Conservation (phyloP, 2,888 invertebrate genomes). For the Eupithecia abbreviata region DNA sequence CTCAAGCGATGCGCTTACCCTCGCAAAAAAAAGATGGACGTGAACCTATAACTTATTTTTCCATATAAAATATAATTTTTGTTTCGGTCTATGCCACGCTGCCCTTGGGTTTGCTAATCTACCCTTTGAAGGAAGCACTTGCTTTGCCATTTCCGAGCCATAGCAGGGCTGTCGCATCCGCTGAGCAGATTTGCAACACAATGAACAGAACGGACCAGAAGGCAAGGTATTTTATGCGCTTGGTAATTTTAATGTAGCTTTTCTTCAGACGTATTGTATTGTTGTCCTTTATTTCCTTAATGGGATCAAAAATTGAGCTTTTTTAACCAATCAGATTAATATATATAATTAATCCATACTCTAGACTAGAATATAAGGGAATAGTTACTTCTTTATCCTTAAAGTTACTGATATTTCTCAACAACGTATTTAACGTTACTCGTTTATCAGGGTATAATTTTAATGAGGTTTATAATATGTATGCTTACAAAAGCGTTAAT, state of each 20-base stretch:
- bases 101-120: slow-evolving; percentile 4
- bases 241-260: neutral
- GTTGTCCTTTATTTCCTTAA: neutral
- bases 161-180: slow-evolving; percentile 70
- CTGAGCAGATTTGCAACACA: slow-evolving; percentile 66
- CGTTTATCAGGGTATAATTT: too few species aligned
- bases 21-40: neutral
- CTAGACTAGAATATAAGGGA: too few species aligned
- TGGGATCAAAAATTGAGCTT: neutral
- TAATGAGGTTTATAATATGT: too few species aligned
- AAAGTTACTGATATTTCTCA: too few species aligned
- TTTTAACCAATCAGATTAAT: neutral
- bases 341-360: too few species aligned
- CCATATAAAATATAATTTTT: neutral
- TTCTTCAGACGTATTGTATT: neutral
- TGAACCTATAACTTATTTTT: neutral
- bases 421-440: too few species aligned
- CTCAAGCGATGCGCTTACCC: neutral
- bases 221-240: neutral
- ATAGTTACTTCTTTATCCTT: neutral
- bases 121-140: slow-evolving; percentile 50
- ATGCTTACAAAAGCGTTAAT: too few species aligned
- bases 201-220: neutral
- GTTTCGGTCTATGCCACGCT: neutral
- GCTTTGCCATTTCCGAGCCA: slow-evolving; percentile 62